These are phyloP conservation scores for Nansenia antarctica DNA, from an alignment of 2,113 vertebrate species.

Conservation along the genomic window DNA sequence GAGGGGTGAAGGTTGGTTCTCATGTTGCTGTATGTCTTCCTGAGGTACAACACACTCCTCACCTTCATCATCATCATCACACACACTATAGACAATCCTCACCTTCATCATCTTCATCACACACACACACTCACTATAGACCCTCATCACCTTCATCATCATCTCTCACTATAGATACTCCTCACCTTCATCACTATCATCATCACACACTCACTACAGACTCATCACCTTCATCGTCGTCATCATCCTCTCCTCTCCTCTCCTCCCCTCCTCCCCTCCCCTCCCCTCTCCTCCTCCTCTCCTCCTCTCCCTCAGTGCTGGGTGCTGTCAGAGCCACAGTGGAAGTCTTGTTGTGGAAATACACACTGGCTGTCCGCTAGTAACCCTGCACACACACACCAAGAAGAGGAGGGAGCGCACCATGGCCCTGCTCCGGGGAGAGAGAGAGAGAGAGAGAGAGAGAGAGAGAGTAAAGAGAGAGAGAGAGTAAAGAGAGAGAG, in stretches of 20 bases:
- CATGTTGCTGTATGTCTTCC: too few species aligned
- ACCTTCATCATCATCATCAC: too few species aligned
- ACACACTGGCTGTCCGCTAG: background rate
- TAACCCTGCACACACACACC: background rate
- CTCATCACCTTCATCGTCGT: too few species aligned
- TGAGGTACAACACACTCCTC: too few species aligned
- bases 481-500: background rate
- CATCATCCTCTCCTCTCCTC: too few species aligned
- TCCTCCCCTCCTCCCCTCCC: too few species aligned
- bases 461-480: background rate
- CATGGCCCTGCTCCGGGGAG: background rate
- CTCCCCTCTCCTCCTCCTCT: too few species aligned
- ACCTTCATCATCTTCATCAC: too few species aligned
- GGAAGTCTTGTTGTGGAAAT: conserved; percentile 31
- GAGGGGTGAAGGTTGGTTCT: too few species aligned
- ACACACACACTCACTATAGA: too few species aligned
- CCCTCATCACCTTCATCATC: too few species aligned
- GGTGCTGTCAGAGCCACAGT: background rate
- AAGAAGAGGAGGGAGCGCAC: conserved; percentile 6
- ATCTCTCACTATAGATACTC: background rate
- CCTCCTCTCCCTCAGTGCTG: background rate
- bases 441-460: background rate
- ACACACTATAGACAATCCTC: too few species aligned
- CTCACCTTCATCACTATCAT: background rate
- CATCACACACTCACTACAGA: background rate